Conservation (phyloP, 2,113 vertebrate species). For the Coryphaenoides rupestris region DNA sequence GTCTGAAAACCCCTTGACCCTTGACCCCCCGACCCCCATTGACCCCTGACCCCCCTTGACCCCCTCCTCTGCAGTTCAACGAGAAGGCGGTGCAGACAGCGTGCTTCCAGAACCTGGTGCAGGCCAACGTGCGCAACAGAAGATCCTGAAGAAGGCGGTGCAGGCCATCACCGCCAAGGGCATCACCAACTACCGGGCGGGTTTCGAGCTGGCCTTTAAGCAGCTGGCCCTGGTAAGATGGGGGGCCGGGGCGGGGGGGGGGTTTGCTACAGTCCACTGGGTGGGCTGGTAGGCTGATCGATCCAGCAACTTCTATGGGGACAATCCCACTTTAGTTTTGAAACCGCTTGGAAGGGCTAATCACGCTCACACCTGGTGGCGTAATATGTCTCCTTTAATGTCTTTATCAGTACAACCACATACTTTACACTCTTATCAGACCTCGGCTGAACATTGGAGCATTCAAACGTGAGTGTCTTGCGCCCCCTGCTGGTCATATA, state of each 20-base stretch:
- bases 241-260: not conserved
- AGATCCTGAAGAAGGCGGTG: slow-evolving; percentile 87
- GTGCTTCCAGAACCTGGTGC: slow-evolving; percentile 93
- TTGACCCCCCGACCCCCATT: not conserved
- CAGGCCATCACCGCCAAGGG: slow-evolving; percentile 88
- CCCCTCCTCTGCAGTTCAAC: slow-evolving; percentile 82
- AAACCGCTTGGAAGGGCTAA: no score
- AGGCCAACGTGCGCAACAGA: slow-evolving; percentile 97
- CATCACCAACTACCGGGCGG: slow-evolving; percentile 91
- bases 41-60: not conserved
- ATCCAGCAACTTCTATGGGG: no score
- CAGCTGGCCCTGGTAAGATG: slow-evolving; percentile 76
- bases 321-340: no score
- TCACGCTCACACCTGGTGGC: no score
- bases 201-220: slow-evolving; percentile 89
- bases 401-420: no score
- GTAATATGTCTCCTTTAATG: no score
- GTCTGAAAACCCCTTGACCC: not conserved
- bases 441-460: no score
- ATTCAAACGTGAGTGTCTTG: no score
- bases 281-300: no score
- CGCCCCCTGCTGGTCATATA: no score
- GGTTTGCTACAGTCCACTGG: no score
- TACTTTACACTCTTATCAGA: no score
- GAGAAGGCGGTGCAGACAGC: slow-evolving; percentile 82